These are phyloP conservation scores for Telenomus remus DNA, from an alignment of 1,140 invertebrate genomes.

Conservation along the genomic window DNA sequence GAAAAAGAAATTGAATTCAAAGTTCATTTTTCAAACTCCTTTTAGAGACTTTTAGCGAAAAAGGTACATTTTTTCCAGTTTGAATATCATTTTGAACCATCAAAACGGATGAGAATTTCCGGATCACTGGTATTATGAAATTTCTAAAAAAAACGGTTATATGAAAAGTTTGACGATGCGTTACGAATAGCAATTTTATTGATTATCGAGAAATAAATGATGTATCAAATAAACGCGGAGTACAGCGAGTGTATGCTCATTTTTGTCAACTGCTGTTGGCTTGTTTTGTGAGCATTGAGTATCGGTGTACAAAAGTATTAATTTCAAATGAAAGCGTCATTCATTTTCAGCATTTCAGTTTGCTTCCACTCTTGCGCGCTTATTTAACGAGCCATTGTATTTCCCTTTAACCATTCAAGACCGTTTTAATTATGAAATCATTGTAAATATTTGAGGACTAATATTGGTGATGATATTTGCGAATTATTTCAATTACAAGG, in stretches of 20 bases:
- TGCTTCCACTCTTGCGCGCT: too few relatives aligned
- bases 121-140: not conserved
- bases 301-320: not conserved
- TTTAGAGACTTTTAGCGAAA: not conserved
- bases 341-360: not conserved
- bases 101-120: not conserved
- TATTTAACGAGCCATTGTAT: too few relatives aligned
- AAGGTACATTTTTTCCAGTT: not conserved
- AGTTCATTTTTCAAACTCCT: too few relatives aligned
- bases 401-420: too few relatives aligned
- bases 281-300: not conserved
- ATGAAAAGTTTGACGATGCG: constrained; percentile 1
- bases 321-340: not conserved
- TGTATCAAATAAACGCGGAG: not conserved
- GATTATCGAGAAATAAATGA: constrained; percentile 6
- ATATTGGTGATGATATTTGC: too few relatives aligned
- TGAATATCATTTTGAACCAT: not conserved
- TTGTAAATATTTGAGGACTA: too few relatives aligned
- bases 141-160: constrained; percentile 2
- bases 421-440: too few relatives aligned
- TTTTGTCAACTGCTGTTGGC: not conserved
- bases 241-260: not conserved
- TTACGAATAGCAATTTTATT: constrained; percentile 13
- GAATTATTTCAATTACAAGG: too few relatives aligned
- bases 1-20: constrained; percentile 7